Base-by-base conservation (phyloP, 2,888 invertebrate species). In the Hyles lineata region DNA sequence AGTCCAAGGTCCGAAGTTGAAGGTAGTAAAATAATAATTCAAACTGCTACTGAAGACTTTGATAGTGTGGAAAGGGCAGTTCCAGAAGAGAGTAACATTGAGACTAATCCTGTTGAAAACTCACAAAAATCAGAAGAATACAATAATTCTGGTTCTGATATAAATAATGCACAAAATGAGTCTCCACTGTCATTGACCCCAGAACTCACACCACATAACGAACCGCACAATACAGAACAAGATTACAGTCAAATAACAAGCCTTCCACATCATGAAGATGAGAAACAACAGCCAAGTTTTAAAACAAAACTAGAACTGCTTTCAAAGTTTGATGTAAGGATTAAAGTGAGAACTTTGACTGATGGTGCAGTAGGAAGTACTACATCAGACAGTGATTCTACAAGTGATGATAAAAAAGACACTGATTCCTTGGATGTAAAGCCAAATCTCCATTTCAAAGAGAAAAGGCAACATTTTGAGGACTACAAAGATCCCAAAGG, bases 301-400 rank as follows among this genome's bases (percentile, higher is more conserved):
- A 92, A 92, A 85, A 94, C 94, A 2, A 94, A 92, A 83, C 81
- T 95, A 71, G 95, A 95, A 81, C 82, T 95, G 29, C 80, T 95
- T 55, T 95, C 95, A 2, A 95, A 95, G 78, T 95, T 95, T 85
- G 95, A 95, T 84, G 95, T 95, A 0, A 91, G 91, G 81, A 95
- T 95, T 52, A 95, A 95, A 89, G 94, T 95, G 0, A 84, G 91
- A 32, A 94, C 95, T 70, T 79, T 92, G 5, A 93, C 93, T 80
- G 92, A 93, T 75, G 92, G 92, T 52, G 74, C 87, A 58, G 70
- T 87, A 55, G 91, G 93, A 8, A 92, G 89, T 72, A 89, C 90
- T 17, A 92, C 92, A 29, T 92, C 94, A 0, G 93, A 94, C 2
- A 92, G 87, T 79, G 79, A 80, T 17, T 84, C 84, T 70, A 73